Conservation (phyloP, 2,888 invertebrate genomes). For the Ametastegia equiseti region DNA sequence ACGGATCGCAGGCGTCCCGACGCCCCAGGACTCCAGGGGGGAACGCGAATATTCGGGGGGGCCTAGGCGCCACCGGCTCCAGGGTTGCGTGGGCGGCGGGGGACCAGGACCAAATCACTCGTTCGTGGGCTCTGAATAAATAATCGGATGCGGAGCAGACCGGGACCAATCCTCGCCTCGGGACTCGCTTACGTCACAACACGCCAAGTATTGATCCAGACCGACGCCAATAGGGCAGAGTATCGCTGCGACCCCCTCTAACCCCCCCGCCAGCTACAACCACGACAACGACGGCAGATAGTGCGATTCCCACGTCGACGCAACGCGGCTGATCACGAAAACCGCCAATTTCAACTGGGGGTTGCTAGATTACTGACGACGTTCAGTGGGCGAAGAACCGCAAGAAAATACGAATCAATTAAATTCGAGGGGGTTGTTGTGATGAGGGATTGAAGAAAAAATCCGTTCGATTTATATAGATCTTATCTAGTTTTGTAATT, state of each 20-base stretch:
- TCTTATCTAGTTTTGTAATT: neutral
- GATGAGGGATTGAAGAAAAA: neutral
- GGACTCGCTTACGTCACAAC: conserved; percentile 77
- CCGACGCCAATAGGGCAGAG: conserved; percentile 60
- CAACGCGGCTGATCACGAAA: conserved; percentile 43
- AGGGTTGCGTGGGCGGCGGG: conserved; percentile 38
- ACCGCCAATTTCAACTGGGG: conserved; percentile 51
- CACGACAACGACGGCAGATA: conserved; percentile 46
- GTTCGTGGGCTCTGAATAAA: conserved; percentile 79
- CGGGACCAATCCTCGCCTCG: conserved; percentile 77
- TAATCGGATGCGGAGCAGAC: conserved; percentile 78
- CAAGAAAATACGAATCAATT: neutral
- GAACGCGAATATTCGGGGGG: conserved; percentile 31
- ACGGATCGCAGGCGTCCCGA: conserved; percentile 27
- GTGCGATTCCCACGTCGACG: conserved; percentile 49
- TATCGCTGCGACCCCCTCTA: conserved; percentile 52
- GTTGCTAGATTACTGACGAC: neutral
- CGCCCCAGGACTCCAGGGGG: conserved; percentile 28
- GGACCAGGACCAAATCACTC: conserved; percentile 75
- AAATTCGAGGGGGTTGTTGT: neutral
- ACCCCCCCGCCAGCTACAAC: too few species aligned
- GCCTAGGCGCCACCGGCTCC: conserved; percentile 16
- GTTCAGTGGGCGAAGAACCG: neutral
- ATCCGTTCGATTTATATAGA: neutral
- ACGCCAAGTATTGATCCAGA: conserved; percentile 77